Base-by-base conservation (phyloP, 2,797 vertebrate species). In the Sylvilagus floridanus region DNA sequence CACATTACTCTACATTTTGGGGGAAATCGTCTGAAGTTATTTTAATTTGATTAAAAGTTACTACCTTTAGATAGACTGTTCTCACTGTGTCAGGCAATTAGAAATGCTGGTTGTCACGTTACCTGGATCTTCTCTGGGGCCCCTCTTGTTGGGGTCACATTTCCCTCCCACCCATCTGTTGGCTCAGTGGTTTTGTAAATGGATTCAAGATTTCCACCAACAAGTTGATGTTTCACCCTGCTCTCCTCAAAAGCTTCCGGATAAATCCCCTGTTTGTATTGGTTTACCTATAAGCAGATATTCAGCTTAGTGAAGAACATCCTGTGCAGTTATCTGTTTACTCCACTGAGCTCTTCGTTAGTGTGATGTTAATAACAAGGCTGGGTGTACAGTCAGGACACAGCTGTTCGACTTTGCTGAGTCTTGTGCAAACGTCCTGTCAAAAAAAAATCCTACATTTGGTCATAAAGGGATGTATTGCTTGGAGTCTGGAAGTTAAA, bases 251-350 rank as follows among this genome's bases (percentile, higher is more conserved):
- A 21, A 76, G 32, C 32, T 21, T 26, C 60, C 37, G 21, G 42
- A 0, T 7, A 4, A 13, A 32, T n/a, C 50, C 26, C 6, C 0
- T n/a, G 60, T 13, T 5, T 50, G 3, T 60, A 1, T 0, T 60
- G 73, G 37, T 57, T 71, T n/a, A 1, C 28, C 57, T 42, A 0
- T 17, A 8, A 54, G 7, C 50, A 2, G 0, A 75, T 42, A n/a
- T 42, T 35, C 32, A 42, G 0, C 4, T 2, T 17, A n/a, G 26
- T 11, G 35, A 37, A 62, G 94, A 72, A 35, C 12, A 22, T 28
- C 21, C 5, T 17, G 13, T 26, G 30, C 16, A 3, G 17, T 19
- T 82, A 19, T 9, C 28, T 92, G 17, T 75, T 90, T 72, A 14
- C 60, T 50, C 73, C 13, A 0, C n/a, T 13, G 71, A 62, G 10